Percentiles rank a stretch among this genome's conserved stretches.
These are phyloP conservation scores for Myiotriccus ornatus DNA, from an alignment of 2,797 vertebrate species.

Conservation along the genomic window DNA sequence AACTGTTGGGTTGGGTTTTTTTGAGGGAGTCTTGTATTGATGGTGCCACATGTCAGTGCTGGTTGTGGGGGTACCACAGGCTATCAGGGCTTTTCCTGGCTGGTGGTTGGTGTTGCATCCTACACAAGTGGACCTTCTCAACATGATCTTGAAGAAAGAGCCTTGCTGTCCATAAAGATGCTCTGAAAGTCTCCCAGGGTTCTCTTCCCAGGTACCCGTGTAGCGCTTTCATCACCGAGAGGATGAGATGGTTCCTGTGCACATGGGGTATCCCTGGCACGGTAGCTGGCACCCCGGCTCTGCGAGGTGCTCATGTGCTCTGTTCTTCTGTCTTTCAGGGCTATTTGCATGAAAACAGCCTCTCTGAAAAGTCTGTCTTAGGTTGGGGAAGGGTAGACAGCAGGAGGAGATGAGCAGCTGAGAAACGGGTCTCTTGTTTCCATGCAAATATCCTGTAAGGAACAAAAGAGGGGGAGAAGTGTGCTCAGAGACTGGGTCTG, in stretches of 20 bases:
- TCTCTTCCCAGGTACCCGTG: not conserved
- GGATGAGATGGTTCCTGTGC: not conserved
- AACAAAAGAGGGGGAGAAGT: not conserved
- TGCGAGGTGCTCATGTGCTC: not conserved
- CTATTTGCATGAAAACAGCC: not conserved
- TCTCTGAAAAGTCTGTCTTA: not conserved
- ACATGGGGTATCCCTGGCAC: not conserved
- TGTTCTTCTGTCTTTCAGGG: not conserved
- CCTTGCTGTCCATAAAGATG: not conserved
- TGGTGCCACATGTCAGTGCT: not conserved
- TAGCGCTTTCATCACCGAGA: not conserved
- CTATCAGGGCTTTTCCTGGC: not conserved
- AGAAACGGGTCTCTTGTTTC: not conserved
- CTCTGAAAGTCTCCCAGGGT: not conserved
- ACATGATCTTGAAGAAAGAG: not conserved
- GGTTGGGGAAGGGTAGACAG: not conserved
- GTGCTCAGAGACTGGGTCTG: not conserved
- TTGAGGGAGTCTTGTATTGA: not conserved
- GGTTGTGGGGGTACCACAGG: not conserved
- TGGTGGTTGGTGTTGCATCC: not conserved
- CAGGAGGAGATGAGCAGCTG: conserved; percentile 24
- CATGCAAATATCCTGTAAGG: not conserved
- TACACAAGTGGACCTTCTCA: not conserved
- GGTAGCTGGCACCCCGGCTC: not conserved
- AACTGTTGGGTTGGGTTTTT: not conserved